Percentiles rank a stretch among this genome's conserved stretches.
Evolutionary conservation across 2,797 vertebrate species (phyloP).

Genomic region (Spondyliosoma cantharus): DNA sequence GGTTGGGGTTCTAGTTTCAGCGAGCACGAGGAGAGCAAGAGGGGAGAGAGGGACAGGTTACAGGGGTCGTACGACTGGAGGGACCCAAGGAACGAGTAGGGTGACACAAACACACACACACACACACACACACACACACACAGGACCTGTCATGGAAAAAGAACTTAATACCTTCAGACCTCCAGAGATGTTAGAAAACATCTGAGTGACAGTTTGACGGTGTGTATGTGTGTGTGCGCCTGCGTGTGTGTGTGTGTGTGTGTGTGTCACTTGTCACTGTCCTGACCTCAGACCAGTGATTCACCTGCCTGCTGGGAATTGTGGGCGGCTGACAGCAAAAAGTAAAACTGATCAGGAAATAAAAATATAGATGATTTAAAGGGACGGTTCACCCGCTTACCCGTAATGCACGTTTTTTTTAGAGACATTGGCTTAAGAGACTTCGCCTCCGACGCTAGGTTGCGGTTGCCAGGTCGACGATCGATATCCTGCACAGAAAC

Average conservation of each 20-base stretch:
- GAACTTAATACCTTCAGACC: conserved; percentile 64
- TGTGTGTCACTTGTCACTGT: conserved; percentile 48
- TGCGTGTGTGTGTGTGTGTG: conserved; percentile 12
- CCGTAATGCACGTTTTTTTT: no score
- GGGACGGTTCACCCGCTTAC: no score
- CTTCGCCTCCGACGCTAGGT: no score
- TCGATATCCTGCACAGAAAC: no score
- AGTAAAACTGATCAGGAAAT: background rate
- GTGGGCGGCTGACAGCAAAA: background rate
- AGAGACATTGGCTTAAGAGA: no score
- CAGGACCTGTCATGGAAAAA: conserved; percentile 67
- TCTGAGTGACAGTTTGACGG: conserved; percentile 57
- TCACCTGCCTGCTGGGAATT: conserved; percentile 17
- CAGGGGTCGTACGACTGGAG: conserved; percentile 58
- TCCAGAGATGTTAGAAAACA: conserved; percentile 60
- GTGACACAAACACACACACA: conserved; percentile 27
- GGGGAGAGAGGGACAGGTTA: conserved; percentile 56
- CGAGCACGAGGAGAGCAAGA: conserved; percentile 15
- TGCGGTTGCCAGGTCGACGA: background rate
- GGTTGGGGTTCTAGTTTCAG: conserved; percentile 63
- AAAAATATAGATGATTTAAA: background rate
- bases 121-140: conserved; percentile 6
- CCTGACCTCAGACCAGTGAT: conserved; percentile 21
- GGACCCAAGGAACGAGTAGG: conserved; percentile 51
- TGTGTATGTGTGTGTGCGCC: conserved; percentile 26